Percentiles rank a stretch among this genome's conserved stretches.
These are phyloP conservation scores for Dolichoris vasculosae DNA, from an alignment of 1,140 invertebrate species.

Conservation along the genomic window DNA sequence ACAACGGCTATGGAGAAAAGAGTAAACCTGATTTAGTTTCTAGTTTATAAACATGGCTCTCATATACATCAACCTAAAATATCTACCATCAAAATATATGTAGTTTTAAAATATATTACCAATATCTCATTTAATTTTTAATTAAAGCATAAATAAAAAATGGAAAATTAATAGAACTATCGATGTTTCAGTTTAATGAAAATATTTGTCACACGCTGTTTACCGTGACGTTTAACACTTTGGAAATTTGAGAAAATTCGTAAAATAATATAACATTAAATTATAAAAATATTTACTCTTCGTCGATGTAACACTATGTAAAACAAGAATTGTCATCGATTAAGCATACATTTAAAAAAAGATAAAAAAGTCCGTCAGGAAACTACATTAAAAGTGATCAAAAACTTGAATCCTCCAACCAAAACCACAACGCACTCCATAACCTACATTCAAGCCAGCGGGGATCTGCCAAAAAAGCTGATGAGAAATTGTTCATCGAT, in stretches of 20 bases:
- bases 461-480: constrained; percentile 2
- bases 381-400: background rate
- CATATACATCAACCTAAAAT: constrained; percentile 6
- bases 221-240: too few relatives aligned
- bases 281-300: too few relatives aligned
- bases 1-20: background rate
- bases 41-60: background rate
- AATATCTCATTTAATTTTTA: background rate
- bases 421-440: background rate
- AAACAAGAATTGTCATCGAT: too few relatives aligned
- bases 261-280: too few relatives aligned
- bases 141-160: background rate
- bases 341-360: too few relatives aligned
- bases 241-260: too few relatives aligned
- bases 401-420: too few relatives aligned
- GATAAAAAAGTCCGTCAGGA: too few relatives aligned
- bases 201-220: too few relatives aligned
- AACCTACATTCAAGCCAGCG: background rate
- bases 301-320: too few relatives aligned
- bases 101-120: background rate
- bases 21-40: constrained; percentile 6
- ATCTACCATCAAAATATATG: background rate
- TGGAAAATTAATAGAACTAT: too few relatives aligned
- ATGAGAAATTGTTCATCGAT: constrained; percentile 47
- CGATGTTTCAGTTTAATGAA: too few relatives aligned